Conservation (phyloP, 1,140 invertebrate species). For the Aphaenogaster rudis region DNA sequence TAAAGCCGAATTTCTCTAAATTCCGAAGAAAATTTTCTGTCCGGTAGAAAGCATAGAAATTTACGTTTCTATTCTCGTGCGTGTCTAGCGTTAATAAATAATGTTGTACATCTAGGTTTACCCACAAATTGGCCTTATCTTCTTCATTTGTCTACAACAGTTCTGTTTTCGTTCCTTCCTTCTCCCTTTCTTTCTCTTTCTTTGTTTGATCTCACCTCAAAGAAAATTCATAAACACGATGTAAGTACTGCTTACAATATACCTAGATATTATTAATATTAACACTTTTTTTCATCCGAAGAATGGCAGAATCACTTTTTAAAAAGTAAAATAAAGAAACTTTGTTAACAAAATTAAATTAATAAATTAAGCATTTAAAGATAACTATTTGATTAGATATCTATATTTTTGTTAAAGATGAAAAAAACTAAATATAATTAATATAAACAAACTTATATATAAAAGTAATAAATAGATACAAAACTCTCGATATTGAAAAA, state of each 20-base stretch:
- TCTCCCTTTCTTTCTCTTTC: background rate
- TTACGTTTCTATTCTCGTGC: conserved; percentile 20
- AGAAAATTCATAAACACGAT: background rate
- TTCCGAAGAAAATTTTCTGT: conserved; percentile 49
- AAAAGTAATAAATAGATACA: no score
- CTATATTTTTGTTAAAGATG: background rate
- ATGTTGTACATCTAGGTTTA: background rate
- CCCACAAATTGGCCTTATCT: background rate
- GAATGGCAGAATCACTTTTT: background rate
- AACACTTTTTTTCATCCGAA: background rate
- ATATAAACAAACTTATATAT: no score
- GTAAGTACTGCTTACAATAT: background rate
- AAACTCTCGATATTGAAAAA: no score
- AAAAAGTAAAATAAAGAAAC: background rate
- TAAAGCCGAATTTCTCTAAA: conserved; percentile 56
- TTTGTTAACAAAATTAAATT: background rate
- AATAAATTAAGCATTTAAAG: background rate
- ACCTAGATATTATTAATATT: conserved; percentile 1
- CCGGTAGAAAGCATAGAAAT: background rate
- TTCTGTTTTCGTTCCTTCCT: background rate
- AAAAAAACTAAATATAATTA: no score
- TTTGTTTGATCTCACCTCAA: background rate
- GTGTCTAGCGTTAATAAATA: conserved; percentile 54
- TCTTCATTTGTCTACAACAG: background rate
- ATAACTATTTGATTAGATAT: background rate